A percentile compares a stretch with the other conserved stretches of the same genome.
Evolutionary conservation across 2,888 invertebrate genomes (phyloP).

Genomic region (Anaspis maculata): DNA sequence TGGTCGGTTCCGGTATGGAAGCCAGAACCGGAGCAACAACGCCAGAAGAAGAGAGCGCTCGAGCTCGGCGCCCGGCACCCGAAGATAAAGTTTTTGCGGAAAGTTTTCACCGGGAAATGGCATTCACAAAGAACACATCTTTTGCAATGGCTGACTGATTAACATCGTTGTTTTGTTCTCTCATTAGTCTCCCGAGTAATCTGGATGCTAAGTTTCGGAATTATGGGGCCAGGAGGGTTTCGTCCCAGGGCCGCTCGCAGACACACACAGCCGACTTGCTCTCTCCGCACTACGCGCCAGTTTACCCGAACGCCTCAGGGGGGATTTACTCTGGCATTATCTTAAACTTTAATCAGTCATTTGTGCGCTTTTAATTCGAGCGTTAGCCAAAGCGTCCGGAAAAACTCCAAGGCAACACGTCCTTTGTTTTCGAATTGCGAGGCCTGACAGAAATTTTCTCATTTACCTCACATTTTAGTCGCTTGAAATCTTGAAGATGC

Average conservation of each 20-base stretch:
- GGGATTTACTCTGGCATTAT: conserved; percentile 27
- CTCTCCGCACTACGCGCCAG: conserved; percentile 7
- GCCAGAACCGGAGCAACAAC: conserved; percentile 1
- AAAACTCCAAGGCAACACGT: conserved; percentile 3
- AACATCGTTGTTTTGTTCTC: conserved; percentile 31
- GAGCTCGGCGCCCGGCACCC: too few species aligned
- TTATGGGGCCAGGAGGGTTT: conserved; percentile 24
- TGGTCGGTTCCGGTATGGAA: conserved; percentile 10
- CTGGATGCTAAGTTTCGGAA: conserved; percentile 33
- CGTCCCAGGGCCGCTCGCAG: conserved; percentile 15
- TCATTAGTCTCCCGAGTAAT: conserved; percentile 25
- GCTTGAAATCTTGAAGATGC: too few species aligned
- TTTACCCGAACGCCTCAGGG: conserved; percentile 18
- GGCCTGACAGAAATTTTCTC: too few species aligned
- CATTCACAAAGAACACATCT: conserved; percentile 26
- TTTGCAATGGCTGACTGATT: conserved; percentile 33
- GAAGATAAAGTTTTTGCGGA: conserved; percentile 16
- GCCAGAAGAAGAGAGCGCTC: too few species aligned
- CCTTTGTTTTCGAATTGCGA: conserved; percentile 4
- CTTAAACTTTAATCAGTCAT: conserved; percentile 33
- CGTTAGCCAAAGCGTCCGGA: too few species aligned
- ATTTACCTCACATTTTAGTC: too few species aligned
- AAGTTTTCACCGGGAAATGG: conserved; percentile 18
- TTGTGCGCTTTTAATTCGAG: conserved; percentile 29
- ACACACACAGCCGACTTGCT: too few species aligned